Conservation (phyloP, 1,140 invertebrate species). For the Anastrepha ludens region DNA sequence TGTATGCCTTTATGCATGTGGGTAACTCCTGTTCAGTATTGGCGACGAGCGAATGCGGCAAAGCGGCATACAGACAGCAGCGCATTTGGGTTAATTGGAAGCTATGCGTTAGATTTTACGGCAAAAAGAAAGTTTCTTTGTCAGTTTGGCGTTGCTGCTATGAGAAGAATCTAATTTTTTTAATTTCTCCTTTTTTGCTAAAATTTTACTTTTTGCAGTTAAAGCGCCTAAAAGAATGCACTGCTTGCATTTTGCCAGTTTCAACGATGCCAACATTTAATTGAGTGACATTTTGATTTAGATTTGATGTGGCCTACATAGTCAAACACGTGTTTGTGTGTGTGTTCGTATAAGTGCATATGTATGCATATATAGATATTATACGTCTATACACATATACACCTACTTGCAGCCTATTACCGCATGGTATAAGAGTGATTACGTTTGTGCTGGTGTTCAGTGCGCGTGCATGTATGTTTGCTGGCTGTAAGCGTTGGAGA, state of each 20-base stretch:
- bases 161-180: conserved; percentile 32
- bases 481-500: too few species aligned
- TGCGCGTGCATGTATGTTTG: too few species aligned
- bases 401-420: too few species aligned
- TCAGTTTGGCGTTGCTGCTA: conserved; percentile 26
- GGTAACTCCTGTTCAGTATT: neutral
- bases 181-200: conserved; percentile 30
- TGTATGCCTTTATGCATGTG: neutral
- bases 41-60: neutral
- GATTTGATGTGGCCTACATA: neutral
- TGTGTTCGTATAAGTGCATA: too few species aligned
- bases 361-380: too few species aligned
- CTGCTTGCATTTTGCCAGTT: neutral
- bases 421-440: too few species aligned
- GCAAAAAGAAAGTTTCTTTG: conserved; percentile 34
- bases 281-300: neutral
- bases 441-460: too few species aligned
- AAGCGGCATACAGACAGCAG: neutral
- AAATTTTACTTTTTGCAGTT: neutral
- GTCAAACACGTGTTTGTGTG: neutral
- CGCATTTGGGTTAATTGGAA: conserved; percentile 55
- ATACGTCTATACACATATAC: too few species aligned
- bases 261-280: neutral
- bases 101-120: conserved; percentile 2
- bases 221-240: neutral